Evolutionary conservation across 2,797 vertebrate genomes (phyloP).

Genomic region (Periparus ater): DNA sequence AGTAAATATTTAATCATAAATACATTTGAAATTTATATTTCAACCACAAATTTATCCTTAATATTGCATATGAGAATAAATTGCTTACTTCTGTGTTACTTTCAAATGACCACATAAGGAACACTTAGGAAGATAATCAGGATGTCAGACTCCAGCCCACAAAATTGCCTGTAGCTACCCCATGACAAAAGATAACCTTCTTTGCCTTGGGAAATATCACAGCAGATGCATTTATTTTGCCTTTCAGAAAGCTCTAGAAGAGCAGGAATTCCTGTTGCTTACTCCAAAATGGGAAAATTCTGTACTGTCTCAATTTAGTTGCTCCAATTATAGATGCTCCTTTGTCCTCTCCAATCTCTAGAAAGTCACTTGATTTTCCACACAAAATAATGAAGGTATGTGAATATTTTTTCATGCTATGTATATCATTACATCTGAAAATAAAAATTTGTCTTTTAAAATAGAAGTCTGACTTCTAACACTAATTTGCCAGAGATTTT

Average conservation of each 20-base stretch:
- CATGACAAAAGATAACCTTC: background rate
- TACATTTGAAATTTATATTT: background rate
- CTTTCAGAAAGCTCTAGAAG: background rate
- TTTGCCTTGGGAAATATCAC: background rate
- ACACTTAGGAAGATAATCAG: background rate
- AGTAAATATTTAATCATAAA: background rate
- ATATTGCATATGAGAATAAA: background rate
- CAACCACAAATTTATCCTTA: background rate
- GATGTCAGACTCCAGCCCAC: background rate
- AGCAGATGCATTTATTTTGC: background rate
- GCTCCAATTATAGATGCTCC: background rate
- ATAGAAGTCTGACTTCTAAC: background rate
- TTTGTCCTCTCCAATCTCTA: background rate
- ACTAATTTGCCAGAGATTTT: background rate
- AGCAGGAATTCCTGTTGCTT: background rate
- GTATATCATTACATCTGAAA: background rate
- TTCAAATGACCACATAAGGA: background rate
- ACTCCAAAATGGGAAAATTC: background rate
- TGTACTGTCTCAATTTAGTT: background rate
- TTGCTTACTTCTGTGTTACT: background rate
- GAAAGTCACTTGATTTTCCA: background rate
- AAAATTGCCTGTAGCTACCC: background rate
- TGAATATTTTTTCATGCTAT: background rate
- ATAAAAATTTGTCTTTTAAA: background rate
- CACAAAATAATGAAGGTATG: background rate